Evolutionary conservation across 2,797 vertebrate species (phyloP).

Genomic region (Botia kubotai): DNA sequence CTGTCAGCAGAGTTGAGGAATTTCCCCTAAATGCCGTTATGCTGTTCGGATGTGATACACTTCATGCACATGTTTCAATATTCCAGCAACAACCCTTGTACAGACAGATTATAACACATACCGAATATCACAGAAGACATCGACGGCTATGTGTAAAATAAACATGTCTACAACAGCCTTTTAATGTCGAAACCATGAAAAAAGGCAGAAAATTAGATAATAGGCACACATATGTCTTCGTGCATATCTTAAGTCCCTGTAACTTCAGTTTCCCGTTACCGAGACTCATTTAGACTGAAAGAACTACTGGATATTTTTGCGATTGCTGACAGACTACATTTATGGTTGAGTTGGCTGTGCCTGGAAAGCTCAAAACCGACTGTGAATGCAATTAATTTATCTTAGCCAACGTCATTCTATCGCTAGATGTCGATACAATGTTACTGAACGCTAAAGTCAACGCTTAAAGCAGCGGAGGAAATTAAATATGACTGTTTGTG

Average conservation of each 20-base stretch:
- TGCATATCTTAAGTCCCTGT: no score
- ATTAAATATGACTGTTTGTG: not conserved
- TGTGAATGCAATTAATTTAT: not conserved
- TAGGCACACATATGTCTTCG: no score
- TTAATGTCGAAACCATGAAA: no score
- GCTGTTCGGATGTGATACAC: not conserved
- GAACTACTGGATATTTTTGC: not conserved
- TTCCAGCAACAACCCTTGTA: no score
- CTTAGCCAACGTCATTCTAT: not conserved
- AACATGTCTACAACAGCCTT: not conserved
- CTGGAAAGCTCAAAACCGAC: not conserved
- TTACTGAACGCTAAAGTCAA: not conserved
- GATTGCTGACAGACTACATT: not conserved
- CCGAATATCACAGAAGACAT: not conserved
- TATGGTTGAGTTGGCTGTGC: not conserved
- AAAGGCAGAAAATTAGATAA: no score
- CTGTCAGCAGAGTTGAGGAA: accelerated
- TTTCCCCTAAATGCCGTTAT: constrained; percentile 58
- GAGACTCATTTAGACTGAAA: no score
- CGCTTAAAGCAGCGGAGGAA: not conserved
- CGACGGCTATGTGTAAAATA: not conserved
- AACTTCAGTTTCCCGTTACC: no score
- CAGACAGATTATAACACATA: no score
- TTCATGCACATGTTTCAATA: not conserved
- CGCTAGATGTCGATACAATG: not conserved